phyloP scores from a whole-genome alignment of 1,140 invertebrate genomes.

The Hirudo medicinalis region DNA sequence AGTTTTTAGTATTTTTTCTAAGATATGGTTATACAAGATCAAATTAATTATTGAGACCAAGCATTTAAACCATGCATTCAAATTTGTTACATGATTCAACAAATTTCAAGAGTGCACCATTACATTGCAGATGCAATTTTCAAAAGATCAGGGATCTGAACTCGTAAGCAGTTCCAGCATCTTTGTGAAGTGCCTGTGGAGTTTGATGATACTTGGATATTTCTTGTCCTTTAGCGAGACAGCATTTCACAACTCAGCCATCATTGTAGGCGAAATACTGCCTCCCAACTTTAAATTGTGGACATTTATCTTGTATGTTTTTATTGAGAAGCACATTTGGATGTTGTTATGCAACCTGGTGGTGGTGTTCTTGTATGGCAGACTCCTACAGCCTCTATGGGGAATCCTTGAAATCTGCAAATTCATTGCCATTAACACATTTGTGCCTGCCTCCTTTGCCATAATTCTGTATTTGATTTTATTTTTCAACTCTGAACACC shows the following conservation, averaged over 20 bases:
- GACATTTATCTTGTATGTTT: conserved; percentile 86
- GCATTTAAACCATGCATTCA: too few species aligned
- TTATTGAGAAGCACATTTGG: conserved; percentile 85
- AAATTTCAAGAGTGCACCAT: background rate
- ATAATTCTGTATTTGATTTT: conserved; percentile 71
- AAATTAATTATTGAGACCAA: too few species aligned
- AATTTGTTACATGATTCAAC: background rate
- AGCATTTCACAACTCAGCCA: conserved; percentile 61
- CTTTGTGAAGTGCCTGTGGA: conserved; percentile 75
- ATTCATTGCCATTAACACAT: conserved; percentile 80
- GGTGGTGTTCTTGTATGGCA: conserved; percentile 82
- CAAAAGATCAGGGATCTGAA: background rate
- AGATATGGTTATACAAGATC: too few species aligned
- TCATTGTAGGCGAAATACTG: conserved; percentile 79
- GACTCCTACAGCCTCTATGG: conserved; percentile 90
- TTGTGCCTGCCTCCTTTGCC: conserved; percentile 67
- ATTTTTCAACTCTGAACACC: conserved; percentile 73
- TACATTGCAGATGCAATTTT: background rate
- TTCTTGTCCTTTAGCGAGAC: conserved; percentile 67
- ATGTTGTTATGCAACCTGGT: conserved; percentile 77
- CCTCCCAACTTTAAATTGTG: conserved; percentile 83
- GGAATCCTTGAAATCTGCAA: conserved; percentile 84
- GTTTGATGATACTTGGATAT: conserved; percentile 70
- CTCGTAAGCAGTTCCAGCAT: conserved; percentile 43
- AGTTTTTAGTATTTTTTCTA: too few species aligned